Conservation (phyloP, 2,113 vertebrate genomes). For the Phylloscopus trochiloides region DNA sequence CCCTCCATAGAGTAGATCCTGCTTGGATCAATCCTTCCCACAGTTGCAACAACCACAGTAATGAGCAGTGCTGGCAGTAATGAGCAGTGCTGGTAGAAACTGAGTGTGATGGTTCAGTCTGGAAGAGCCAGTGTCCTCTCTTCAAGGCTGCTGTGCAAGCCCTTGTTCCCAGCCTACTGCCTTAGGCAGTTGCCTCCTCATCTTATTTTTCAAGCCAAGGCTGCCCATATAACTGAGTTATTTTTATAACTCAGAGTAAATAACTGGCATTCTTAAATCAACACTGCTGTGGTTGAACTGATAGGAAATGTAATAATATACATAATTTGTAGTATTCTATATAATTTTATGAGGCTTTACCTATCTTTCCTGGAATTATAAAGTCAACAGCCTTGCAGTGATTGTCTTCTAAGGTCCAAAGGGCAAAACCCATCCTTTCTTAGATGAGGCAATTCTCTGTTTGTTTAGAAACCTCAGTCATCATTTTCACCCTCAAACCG, state of each 20-base stretch:
- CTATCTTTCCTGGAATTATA: neutral
- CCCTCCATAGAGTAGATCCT: neutral
- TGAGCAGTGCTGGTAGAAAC: neutral
- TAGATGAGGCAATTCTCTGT: neutral
- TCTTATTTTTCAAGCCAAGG: neutral
- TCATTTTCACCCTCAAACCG: neutral
- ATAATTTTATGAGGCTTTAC: neutral
- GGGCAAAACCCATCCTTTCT: neutral
- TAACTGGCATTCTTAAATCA: neutral
- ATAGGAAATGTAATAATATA: neutral
- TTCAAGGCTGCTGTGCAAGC: neutral
- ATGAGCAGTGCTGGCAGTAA: neutral
- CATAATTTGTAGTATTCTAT: neutral
- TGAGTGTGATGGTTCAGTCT: neutral
- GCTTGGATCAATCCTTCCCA: neutral
- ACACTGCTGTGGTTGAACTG: neutral
- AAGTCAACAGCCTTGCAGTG: neutral
- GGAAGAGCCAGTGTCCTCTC: neutral
- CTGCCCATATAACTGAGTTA: neutral
- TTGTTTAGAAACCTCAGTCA: neutral
- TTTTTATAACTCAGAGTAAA: neutral
- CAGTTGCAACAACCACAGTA: neutral
- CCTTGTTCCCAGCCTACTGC: neutral
- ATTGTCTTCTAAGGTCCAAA: neutral
- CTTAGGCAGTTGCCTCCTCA: neutral